phyloP scores from a whole-genome alignment of 1,140 invertebrate genomes.

The Vanessa atalanta region DNA sequence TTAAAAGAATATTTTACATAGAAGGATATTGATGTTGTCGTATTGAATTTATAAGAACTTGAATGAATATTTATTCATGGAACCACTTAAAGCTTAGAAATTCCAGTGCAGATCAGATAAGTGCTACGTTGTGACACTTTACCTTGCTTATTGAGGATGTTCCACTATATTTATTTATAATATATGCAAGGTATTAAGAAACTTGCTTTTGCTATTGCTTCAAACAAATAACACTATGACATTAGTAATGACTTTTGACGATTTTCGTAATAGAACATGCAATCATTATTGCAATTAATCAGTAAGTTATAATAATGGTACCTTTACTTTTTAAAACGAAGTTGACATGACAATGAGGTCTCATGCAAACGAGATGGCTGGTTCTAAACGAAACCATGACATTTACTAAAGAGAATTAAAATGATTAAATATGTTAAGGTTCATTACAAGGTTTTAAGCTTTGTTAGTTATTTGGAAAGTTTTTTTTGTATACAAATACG shows the following conservation, averaged over 20 bases:
- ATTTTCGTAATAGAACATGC: not conserved
- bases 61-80: not conserved
- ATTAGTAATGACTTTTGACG: not conserved
- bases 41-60: not conserved
- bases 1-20: not conserved
- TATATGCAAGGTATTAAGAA: not conserved
- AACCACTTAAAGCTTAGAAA: conserved; percentile 53
- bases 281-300: not conserved
- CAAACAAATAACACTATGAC: not conserved
- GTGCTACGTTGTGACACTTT: conserved; percentile 44
- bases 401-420: conserved; percentile 12
- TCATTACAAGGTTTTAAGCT: conserved; percentile 19
- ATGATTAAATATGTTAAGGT: conserved; percentile 26
- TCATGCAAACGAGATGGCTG: conserved; percentile 10
- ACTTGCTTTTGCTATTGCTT: too few relatives aligned
- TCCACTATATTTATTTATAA: not conserved
- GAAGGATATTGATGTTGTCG: not conserved
- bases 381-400: conserved; percentile 13
- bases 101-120: conserved; percentile 44
- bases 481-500: not conserved
- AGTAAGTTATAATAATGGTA: not conserved
- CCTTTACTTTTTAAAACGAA: not conserved
- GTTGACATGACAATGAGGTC: conserved; percentile 11
- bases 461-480: conserved; percentile 1
- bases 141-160: conserved; percentile 25